phyloP scores from a whole-genome alignment of 2,888 invertebrate species.

The Cremastinae sp. region DNA sequence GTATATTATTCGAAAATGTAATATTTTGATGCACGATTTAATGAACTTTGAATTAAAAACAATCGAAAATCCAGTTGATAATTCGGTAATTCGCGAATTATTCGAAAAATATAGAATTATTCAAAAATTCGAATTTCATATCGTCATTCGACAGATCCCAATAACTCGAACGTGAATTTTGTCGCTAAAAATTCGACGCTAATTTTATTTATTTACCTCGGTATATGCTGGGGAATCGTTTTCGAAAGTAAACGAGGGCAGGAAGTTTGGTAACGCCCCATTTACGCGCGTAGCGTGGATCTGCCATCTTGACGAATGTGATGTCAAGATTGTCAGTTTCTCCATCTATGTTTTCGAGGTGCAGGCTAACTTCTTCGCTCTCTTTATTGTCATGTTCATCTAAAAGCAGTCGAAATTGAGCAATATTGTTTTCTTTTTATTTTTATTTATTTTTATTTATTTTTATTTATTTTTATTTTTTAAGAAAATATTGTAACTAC shows the following conservation, averaged over 20 bases:
- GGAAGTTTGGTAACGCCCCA: constrained; percentile 96
- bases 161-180: too few relatives aligned
- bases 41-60: too few relatives aligned
- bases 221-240: constrained; percentile 95
- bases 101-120: too few relatives aligned
- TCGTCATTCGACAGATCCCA: too few relatives aligned
- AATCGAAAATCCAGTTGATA: too few relatives aligned
- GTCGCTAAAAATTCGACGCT: too few relatives aligned
- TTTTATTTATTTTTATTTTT: too few relatives aligned
- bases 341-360: constrained; percentile 95
- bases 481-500: constrained; percentile 70
- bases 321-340: constrained; percentile 97
- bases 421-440: background rate
- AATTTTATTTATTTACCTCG: constrained; percentile 86
- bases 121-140: too few relatives aligned
- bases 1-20: too few relatives aligned
- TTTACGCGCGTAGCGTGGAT: constrained; percentile 93
- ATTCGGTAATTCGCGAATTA: too few relatives aligned
- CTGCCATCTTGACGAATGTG: constrained; percentile 96
- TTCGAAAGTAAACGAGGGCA: constrained; percentile 94
- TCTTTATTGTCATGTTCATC: constrained; percentile 91
- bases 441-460: too few relatives aligned
- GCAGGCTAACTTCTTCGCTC: constrained; percentile 91
- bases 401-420: constrained; percentile 76
- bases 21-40: too few relatives aligned